Conservation (phyloP, 2,113 vertebrate genomes). For the Phrynosoma blainvillii region DNA sequence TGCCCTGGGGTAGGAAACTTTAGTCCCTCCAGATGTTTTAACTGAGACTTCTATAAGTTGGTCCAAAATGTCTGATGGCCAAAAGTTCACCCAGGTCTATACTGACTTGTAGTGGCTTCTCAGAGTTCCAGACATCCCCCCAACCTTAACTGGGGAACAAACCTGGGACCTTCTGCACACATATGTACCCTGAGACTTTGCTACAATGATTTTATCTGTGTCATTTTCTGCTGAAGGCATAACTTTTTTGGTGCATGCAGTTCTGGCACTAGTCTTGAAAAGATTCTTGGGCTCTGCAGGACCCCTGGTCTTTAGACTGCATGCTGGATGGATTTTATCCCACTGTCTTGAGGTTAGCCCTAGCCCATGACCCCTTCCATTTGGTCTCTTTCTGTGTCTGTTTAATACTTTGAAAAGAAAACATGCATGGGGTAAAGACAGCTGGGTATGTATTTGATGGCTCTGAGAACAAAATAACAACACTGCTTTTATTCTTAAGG, state of each 20-base stretch:
- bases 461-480: not conserved
- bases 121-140: not conserved
- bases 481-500: not conserved
- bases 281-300: not conserved
- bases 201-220: not conserved
- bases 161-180: not conserved
- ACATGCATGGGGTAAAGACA: not conserved
- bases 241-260: not conserved
- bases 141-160: not conserved
- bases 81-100: not conserved
- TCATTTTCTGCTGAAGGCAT: not conserved
- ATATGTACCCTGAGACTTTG: not conserved
- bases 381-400: not conserved
- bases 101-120: too few species aligned
- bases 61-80: not conserved
- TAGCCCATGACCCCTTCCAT: not conserved
- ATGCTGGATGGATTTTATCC: not conserved
- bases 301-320: not conserved
- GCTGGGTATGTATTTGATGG: not conserved
- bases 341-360: constrained; percentile 17
- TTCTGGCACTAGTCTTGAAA: not conserved
- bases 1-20: not conserved
- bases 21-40: not conserved
- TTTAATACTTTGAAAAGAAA: not conserved
- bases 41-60: not conserved